These are phyloP conservation scores for Argyrosomus japonicus DNA, from an alignment of 2,113 vertebrate species.

Conservation along the genomic window DNA sequence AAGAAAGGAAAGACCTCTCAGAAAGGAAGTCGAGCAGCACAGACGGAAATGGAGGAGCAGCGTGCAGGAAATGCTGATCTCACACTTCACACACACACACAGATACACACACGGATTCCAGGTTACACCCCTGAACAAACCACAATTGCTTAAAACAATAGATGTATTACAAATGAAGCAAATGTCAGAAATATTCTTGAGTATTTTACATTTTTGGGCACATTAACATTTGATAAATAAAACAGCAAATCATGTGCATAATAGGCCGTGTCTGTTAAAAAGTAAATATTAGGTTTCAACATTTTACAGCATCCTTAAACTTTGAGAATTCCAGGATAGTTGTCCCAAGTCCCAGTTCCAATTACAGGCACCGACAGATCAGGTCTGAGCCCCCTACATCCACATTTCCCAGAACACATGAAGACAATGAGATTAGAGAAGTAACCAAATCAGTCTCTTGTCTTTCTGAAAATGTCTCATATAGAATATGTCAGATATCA, in stretches of 20 bases:
- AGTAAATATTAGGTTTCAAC: too few species aligned
- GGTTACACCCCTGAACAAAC: not conserved
- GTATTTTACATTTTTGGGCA: not conserved
- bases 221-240: not conserved
- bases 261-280: too few species aligned
- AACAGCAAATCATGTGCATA: too few species aligned
- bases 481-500: too few species aligned
- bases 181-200: not conserved
- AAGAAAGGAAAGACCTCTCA: conserved; percentile 45
- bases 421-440: not conserved
- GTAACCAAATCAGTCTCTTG: not conserved
- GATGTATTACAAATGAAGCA: not conserved
- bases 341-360: too few species aligned
- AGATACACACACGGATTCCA: not conserved
- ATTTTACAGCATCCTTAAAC: too few species aligned
- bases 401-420: not conserved
- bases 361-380: too few species aligned
- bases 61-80: conserved; percentile 30
- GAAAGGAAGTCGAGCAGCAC: conserved; percentile 44
- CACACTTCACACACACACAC: conserved; percentile 6
- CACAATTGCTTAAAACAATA: not conserved
- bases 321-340: too few species aligned
- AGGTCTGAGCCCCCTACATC: too few species aligned
- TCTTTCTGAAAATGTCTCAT: too few species aligned
- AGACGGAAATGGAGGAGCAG: conserved; percentile 34